Base-by-base conservation (phyloP, 1,140 invertebrate genomes). In the Cryptotermes secundus region DNA sequence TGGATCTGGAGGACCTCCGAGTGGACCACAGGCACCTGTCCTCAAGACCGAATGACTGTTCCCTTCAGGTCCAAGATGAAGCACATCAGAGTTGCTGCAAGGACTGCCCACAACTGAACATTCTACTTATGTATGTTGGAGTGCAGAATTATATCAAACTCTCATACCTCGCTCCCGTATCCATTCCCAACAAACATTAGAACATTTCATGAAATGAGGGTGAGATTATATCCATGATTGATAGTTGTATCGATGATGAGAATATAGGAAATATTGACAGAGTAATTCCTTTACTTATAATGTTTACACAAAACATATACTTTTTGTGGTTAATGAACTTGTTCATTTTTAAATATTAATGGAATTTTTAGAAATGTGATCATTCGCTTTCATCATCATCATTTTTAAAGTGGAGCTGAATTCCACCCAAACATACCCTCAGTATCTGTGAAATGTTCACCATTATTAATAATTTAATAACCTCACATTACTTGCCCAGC, bases 1-100 rank as follows among this genome's bases (percentile, higher is more conserved):
- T n/a, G 42, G 59, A 42, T 19, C 49, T 84, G 59, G 59, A 14
- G 53, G 34, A 72, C n/a, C 83, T 24, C 22, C 49, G 22, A 34
- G 35, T 38, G 59, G 2, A 72, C 59, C 59, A 72, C 59, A 72
- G 31, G 24, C 83, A 38, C 49, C 59, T 79, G 72, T 45, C 4
- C 72, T 84, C 31, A 84, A 84, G 83, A 72, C 35, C 24, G 83
- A 84, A 84, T 84, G 83, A 84, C 59, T 34, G 24, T 34, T 45
- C 38, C 34, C 81, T 45, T 42, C 38, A 34, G 81, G 24, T 82
- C 38, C 81, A 72, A 31, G 59, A 72, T 82, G 38, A 82, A 82
- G 42, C 38, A 24, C 81, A 45, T 22, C 81, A 82, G 49, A 82
- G 49, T 2, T 22, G 12, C 38, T 42, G 12, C 35, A 82, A 72